phyloP scores from a whole-genome alignment of 2,888 invertebrate species.

The Cactoblastis cactorum region DNA sequence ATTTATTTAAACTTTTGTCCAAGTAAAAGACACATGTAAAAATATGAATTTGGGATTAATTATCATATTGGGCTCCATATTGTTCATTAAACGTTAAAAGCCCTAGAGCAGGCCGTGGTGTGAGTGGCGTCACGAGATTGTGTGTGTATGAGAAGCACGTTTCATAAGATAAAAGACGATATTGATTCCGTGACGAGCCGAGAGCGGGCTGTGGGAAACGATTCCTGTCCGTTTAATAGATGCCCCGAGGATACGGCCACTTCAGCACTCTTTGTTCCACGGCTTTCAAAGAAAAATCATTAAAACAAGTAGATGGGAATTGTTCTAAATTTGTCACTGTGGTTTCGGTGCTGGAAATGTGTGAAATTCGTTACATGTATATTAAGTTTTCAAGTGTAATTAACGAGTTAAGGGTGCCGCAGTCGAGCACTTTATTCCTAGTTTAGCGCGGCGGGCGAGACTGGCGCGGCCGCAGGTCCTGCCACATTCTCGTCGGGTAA shows the following conservation, averaged over 20 bases:
- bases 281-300: conserved; percentile 46
- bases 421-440: conserved; percentile 64
- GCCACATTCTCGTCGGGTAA: conserved; percentile 74
- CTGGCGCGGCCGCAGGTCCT: conserved; percentile 59
- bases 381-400: conserved; percentile 62
- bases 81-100: conserved; percentile 41
- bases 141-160: conserved; percentile 68
- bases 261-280: conserved; percentile 47
- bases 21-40: conserved; percentile 50
- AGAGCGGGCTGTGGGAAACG: conserved; percentile 73
- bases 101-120: conserved; percentile 30
- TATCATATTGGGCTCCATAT: conserved; percentile 52
- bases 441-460: conserved; percentile 59
- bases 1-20: conserved; percentile 41
- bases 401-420: conserved; percentile 63
- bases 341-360: conserved; percentile 26
- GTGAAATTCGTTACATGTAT: conserved; percentile 50
- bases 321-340: conserved; percentile 22
- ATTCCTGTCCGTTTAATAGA: conserved; percentile 70
- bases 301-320: conserved; percentile 33
- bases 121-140: conserved; percentile 37
- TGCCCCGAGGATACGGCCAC: conserved; percentile 60
- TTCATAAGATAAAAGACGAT: conserved; percentile 76
- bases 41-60: conserved; percentile 62
- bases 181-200: conserved; percentile 77